Base-by-base conservation (phyloP, 2,113 vertebrate species). In the Xenus cinereus region DNA sequence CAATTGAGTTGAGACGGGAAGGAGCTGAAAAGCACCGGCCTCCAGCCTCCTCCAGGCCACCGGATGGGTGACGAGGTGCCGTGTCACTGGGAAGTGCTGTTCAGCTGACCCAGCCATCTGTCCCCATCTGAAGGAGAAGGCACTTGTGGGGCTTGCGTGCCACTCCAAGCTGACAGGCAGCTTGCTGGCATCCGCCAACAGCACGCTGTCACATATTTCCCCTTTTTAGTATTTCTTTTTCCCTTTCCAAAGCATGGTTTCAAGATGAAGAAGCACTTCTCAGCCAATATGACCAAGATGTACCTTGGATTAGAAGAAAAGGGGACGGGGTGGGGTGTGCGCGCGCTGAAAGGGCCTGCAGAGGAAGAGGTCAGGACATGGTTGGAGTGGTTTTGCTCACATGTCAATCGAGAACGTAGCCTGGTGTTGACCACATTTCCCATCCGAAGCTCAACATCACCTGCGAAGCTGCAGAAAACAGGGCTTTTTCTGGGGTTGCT, bases 381-480 rank as follows among this genome's bases (percentile, higher is more conserved):
- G 59, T 45, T 77, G 43, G 57, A 57, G 27, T 50, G 78, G 57
- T 82, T 96, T 91, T 78, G 45, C 28, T 91, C 30, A 43, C 19
- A 12, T 8, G 30, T 62, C 24, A 9, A 5, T n/a, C 0, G 0
- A 88, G 73, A 90, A 8, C 4, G 1, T 17, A 64, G 53, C 21
- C 22, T 39, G 41, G 43, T 77, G 69, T 48, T 62, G 51, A 69
- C n/a, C 80, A 45, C 66, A 48, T 35, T 85, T 87, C 57, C 84
- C n/a, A 82, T 3, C 17, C 3, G 0, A 64, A 68, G 51, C 50
- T 81, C 56, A 86, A 10, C 27, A 48, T 57, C 30, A 63, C 10
- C 41, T n/a, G 10, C 51, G 71, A 80, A 84, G 37, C 62, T 76
- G 74, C 86, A 94, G 45, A 56, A n/a, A 68, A 48, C 26, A 43